Conservation (phyloP, 2,888 invertebrate species). For the Cantharis nigra region DNA sequence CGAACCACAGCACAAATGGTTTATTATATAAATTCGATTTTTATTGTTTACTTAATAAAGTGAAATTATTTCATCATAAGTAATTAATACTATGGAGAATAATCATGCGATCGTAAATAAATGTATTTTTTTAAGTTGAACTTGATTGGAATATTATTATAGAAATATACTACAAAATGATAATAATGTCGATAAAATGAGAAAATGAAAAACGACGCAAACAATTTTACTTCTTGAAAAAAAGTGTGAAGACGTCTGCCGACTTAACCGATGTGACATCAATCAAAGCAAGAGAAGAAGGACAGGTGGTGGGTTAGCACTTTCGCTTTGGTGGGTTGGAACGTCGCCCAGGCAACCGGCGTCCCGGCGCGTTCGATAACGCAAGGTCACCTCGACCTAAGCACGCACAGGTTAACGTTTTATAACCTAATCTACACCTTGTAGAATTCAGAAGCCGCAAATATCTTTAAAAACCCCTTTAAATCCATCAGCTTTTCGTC, state of each 20-base stretch:
- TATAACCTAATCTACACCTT: conserved; percentile 22
- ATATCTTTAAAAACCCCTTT: neutral
- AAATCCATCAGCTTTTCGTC: neutral
- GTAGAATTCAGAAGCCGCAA: neutral
- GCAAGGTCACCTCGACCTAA: conserved; percentile 36
- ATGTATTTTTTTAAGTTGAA: neutral
- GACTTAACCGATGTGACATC: conserved; percentile 29
- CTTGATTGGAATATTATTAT: neutral
- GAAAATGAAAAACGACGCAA: conserved; percentile 9
- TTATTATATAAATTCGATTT: too few relatives aligned
- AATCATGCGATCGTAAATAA: neutral
- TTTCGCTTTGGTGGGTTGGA: conserved; percentile 37
- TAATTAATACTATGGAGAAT: too few relatives aligned
- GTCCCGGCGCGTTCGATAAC: conserved; percentile 38
- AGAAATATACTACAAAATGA: too few relatives aligned
- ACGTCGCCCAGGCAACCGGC: conserved; percentile 38
- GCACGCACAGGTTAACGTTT: conserved; percentile 27
- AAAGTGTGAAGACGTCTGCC: conserved; percentile 10
- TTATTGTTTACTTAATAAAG: too few relatives aligned
- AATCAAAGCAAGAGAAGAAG: conserved; percentile 34
- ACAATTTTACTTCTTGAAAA: conserved; percentile 13
- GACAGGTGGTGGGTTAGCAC: conserved; percentile 40
- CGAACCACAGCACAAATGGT: too few relatives aligned
- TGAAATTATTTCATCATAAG: too few relatives aligned
- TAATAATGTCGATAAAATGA: neutral